Evolutionary conservation across 2,797 vertebrate species (phyloP), one percentile per base, ranked within the genome.

Genomic region (Chrosomus eos): DNA sequence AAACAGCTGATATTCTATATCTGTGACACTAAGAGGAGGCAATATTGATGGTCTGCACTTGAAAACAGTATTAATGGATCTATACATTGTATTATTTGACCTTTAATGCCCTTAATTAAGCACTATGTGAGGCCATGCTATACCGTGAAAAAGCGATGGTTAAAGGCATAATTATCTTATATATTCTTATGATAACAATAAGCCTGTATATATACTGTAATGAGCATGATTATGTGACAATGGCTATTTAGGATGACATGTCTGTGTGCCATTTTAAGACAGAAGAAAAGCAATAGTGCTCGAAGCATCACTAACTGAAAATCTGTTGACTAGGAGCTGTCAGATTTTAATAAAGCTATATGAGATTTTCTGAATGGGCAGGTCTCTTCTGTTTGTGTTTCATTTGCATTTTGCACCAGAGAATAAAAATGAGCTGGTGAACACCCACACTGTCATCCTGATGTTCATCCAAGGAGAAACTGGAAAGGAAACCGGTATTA

Each of bases 371-470:
- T 28, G 13, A 80, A 51, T 80, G 21, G 38, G 10, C 43, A 51
- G 43, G 60, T 80, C 43, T 77, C 75, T 77, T 8, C 74, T 66
- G 43, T 36, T 48, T 80, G 38, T 13, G n/a, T 53, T 31, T 48
- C 28, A 79, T 79, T 79, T 66, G 64, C 48, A 77, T 67, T 77
- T 68, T 83, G 45, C 26, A 43, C n/a, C 60, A 38, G 71, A 40
- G 36, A 36, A 58, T 55, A 58, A 67, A 83, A n/a, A 77, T 83
- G 82, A 83, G 64, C 62, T 5, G 9, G 26, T 68, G 73, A 77
- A 58, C 66, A 23, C 74, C 74, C 51, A 68, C 64, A 45, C 82
- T 60, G 38, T 84, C 74, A 77, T 33, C 82, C 64, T 45, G 74
- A 70, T 79, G 53, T 80, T 62, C 68, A 64, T 70, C 31, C 64